Base-by-base conservation (phyloP, 2,797 vertebrate species). In the Gymnocypris eckloni region DNA sequence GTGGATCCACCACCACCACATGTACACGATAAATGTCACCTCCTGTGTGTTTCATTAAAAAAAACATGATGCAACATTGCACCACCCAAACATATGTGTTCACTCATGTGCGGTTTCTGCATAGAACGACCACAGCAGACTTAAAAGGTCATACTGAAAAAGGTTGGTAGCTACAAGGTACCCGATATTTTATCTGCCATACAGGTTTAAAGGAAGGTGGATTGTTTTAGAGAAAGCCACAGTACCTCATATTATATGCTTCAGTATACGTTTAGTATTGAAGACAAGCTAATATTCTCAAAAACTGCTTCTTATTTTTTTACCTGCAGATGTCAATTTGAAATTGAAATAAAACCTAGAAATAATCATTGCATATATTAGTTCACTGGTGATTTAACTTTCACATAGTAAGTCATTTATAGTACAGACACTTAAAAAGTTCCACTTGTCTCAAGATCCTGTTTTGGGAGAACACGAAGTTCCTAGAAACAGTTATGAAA, bases 41-140 rank as follows among this genome's bases (percentile, higher is more conserved):
- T 43, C 33, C 43, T 45, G 54, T 45, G 54, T 70, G 73, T 59
- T 12, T 52, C 6, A 18, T 2, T 2, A 56, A 67, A 59, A 28
- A 69, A 73, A 78, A 78, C 3, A 48, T 78, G 72, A 82, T 82
- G 79, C 72, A 82, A 78, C n/a, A 7, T 8, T 39, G 25, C 69
- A 70, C 78, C 61, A 81, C 20, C n/a, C 43, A 69, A 56, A 84
- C 16, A 71, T 16, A 2, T 8, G 22, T 7, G 37, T 10, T 33
- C 18, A 12, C 10, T 41, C 25, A 0, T 3, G 3, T 69, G 7
- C 28, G 18, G 71, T 66, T 75, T 64, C 43, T 13, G 33, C 39
- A 52, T 33, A 83, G 28, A 66, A 37, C 10, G 13, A 61, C 43
- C 12, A n/a, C 20, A 72, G 78, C 43, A 37, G 61, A 39, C 64